A percentile compares a stretch with the other conserved stretches of the same genome.
phyloP scores from a whole-genome alignment of 92 coral and sea anemone species.

The Zoanthus sociatus region DNA sequence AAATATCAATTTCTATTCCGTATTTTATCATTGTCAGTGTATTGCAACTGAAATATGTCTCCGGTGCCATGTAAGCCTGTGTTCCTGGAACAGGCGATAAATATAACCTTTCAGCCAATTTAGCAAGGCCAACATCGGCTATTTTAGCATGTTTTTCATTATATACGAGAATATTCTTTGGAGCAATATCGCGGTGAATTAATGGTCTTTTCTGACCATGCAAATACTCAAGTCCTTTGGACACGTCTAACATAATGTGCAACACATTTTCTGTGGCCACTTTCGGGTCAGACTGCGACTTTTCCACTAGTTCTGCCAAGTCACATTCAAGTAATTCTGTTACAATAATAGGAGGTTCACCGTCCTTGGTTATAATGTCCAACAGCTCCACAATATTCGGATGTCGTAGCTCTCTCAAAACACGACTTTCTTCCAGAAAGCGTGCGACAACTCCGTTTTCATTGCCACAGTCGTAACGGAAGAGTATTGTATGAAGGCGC shows the following conservation, averaged over 20 bases:
- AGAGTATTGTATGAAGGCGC: conserved; percentile 49
- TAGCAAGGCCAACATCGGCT: conserved; percentile 70
- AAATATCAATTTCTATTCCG: conserved; percentile 70
- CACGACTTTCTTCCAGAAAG: conserved; percentile 58
- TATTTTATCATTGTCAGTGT: conserved; percentile 17
- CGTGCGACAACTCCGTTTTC: conserved; percentile 27
- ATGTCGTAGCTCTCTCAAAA: conserved; percentile 57
- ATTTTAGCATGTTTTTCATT: conserved; percentile 59
- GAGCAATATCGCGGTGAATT: conserved; percentile 71
- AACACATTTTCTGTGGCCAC: conserved; percentile 61
- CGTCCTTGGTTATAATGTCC: conserved; percentile 35
- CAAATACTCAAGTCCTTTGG: conserved; percentile 62
- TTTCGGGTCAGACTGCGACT: conserved; percentile 27
- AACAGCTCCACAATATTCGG: conserved; percentile 56
- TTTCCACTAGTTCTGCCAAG: conserved; percentile 44
- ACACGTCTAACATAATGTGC: conserved; percentile 62
- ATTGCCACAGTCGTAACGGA: conserved; percentile 24
- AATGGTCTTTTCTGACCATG: conserved; percentile 60
- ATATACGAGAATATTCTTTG: conserved; percentile 65
- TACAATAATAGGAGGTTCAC: conserved; percentile 61
- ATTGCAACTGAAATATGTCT: conserved; percentile 31
- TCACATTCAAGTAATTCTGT: conserved; percentile 73
- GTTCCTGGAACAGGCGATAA: conserved; percentile 74
- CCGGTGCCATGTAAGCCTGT: conserved; percentile 74
- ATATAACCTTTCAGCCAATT: conserved; percentile 13